phyloP scores from a whole-genome alignment of 1,140 invertebrate species.

The Drosophila malerkotliana region DNA sequence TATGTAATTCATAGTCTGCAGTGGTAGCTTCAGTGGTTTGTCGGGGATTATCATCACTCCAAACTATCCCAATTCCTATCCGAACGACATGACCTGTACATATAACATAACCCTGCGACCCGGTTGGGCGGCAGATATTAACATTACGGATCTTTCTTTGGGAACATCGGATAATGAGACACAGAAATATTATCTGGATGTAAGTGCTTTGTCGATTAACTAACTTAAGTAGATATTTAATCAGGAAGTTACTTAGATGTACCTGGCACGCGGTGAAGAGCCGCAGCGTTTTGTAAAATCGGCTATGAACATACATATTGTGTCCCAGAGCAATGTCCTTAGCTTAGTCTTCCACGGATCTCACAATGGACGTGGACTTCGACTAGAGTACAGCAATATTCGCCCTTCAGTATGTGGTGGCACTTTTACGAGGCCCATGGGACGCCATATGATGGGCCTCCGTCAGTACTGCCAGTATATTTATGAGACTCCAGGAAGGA shows the following conservation, averaged over 20 bases:
- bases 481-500: conserved; percentile 84
- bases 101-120: conserved; percentile 89
- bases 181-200: conserved; percentile 53
- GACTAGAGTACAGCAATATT: conserved; percentile 77
- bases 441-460: accelerated
- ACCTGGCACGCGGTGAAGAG: conserved; percentile 38
- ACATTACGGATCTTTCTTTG: conserved; percentile 89
- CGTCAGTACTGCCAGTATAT: conserved; percentile 88
- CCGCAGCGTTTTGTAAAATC: conserved; percentile 45
- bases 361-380: conserved; percentile 86
- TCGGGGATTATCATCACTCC: conserved; percentile 88
- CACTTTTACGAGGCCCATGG: conserved; percentile 84
- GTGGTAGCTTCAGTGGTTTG: conserved; percentile 85
- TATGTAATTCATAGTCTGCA: conserved; percentile 86
- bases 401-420: conserved; percentile 87
- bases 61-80: conserved; percentile 91
- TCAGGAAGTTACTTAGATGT: conserved; percentile 35
- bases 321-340: conserved; percentile 90
- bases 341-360: conserved; percentile 88
- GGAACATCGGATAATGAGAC: conserved; percentile 82
- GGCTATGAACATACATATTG: conserved; percentile 21
- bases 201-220: conserved; percentile 6
- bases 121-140: conserved; percentile 87
- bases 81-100: conserved; percentile 87
- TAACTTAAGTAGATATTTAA: not conserved